Evolutionary conservation across 2,888 invertebrate genomes (phyloP).

Genomic region (Cataglyphis rosenhaueri): DNA sequence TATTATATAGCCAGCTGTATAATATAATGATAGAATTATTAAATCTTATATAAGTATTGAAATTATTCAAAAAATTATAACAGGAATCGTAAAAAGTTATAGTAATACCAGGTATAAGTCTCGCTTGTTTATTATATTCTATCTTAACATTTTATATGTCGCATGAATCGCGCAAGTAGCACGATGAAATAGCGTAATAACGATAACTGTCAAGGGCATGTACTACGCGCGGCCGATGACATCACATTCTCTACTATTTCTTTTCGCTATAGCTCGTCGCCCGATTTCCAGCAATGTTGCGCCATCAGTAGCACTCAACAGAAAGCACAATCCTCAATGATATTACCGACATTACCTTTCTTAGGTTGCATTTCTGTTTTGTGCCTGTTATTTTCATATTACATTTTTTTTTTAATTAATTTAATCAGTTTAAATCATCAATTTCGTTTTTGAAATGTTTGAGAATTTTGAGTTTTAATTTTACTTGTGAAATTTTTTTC

Average conservation of each 20-base stretch:
- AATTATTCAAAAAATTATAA: neutral
- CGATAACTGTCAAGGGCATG: constrained; percentile 76
- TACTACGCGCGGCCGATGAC: constrained; percentile 74
- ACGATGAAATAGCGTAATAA: constrained; percentile 63
- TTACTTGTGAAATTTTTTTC: constrained; percentile 1
- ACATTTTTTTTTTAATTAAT: constrained; percentile 3
- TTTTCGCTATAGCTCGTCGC: constrained; percentile 42
- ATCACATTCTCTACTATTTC: constrained; percentile 59
- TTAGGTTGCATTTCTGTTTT: neutral
- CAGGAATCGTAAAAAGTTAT: neutral
- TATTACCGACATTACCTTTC: constrained; percentile 59
- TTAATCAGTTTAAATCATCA: neutral
- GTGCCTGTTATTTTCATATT: neutral
- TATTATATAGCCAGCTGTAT: neutral
- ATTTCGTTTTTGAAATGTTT: neutral
- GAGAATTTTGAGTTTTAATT: neutral
- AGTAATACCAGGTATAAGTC: neutral
- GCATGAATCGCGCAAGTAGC: constrained; percentile 13
- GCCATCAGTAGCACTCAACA: constrained; percentile 68
- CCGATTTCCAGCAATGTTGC: constrained; percentile 54
- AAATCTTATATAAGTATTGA: neutral
- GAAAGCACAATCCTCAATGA: neutral
- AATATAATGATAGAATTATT: neutral
- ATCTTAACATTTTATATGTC: neutral
- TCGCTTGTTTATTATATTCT: neutral